These are phyloP conservation scores for Eristalis pertinax DNA, from an alignment of 2,888 invertebrate genomes.

Conservation along the genomic window DNA sequence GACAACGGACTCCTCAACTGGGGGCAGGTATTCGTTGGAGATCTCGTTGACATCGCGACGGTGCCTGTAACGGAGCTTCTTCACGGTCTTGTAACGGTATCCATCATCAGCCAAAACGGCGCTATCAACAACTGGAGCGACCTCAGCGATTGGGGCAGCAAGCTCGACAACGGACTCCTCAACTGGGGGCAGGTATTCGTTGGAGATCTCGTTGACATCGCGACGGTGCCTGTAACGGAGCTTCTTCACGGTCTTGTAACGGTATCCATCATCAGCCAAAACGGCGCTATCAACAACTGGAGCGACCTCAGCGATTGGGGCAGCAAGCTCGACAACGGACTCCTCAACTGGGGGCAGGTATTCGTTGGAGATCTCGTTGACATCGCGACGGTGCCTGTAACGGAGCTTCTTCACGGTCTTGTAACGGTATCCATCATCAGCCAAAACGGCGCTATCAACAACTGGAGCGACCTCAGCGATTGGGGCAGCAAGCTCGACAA, in stretches of 20 bases:
- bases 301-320: conserved; percentile 39
- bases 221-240: conserved; percentile 76
- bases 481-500: conserved; percentile 43
- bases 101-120: conserved; percentile 76
- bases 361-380: conserved; percentile 72
- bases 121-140: conserved; percentile 29
- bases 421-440: conserved; percentile 47
- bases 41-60: conserved; percentile 77
- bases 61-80: conserved; percentile 67
- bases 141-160: conserved; percentile 33
- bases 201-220: conserved; percentile 75
- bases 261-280: conserved; percentile 78
- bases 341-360: conserved; percentile 72
- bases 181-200: conserved; percentile 73
- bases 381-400: conserved; percentile 73
- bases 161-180: not conserved
- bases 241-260: conserved; percentile 78
- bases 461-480: conserved; percentile 34
- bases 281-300: conserved; percentile 30
- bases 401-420: conserved; percentile 32
- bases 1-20: conserved; percentile 55
- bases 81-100: conserved; percentile 79
- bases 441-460: conserved; percentile 28
- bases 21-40: conserved; percentile 74
- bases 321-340: not conserved